Percentiles rank a stretch among this genome's conserved stretches.
phyloP scores from a whole-genome alignment of 2,888 invertebrate species.

The Netelia virgata region DNA sequence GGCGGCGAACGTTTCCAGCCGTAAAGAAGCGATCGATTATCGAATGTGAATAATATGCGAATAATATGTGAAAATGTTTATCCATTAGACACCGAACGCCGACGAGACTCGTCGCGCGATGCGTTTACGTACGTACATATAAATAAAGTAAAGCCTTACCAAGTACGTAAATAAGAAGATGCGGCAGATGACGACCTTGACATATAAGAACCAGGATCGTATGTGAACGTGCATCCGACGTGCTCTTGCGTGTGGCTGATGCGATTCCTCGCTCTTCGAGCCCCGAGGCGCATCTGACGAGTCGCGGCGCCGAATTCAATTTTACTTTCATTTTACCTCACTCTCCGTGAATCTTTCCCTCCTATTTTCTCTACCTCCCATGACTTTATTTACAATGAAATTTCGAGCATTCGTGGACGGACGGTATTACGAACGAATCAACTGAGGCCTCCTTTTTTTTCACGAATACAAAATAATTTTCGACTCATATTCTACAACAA shows the following conservation, averaged over 20 bases:
- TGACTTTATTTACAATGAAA: neutral
- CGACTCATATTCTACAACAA: no score
- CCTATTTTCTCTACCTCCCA: neutral
- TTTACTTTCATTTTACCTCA: slow-evolving; percentile 68
- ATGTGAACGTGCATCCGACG: slow-evolving; percentile 53
- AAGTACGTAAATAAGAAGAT: slow-evolving; percentile 71
- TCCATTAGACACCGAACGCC: slow-evolving; percentile 37
- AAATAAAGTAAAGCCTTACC: slow-evolving; percentile 62
- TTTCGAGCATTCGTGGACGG: no score
- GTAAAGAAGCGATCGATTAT: slow-evolving; percentile 57
- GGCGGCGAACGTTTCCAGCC: neutral
- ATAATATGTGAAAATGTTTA: slow-evolving; percentile 51
- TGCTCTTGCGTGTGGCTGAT: slow-evolving; percentile 26
- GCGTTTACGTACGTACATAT: slow-evolving; percentile 30
- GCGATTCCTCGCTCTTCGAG: slow-evolving; percentile 23
- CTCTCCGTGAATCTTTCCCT: slow-evolving; percentile 8
- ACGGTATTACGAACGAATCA: no score
- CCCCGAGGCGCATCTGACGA: slow-evolving; percentile 65
- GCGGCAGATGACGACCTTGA: slow-evolving; percentile 78
- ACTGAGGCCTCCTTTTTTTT: no score
- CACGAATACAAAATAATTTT: no score
- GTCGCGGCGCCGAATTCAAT: slow-evolving; percentile 68
- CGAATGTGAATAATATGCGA: slow-evolving; percentile 57
- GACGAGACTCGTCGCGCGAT: slow-evolving; percentile 35
- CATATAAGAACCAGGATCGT: slow-evolving; percentile 73